Evolutionary conservation across 2,888 invertebrate species (phyloP), one percentile per base, ranked within the genome.

Genomic region (Drosophila cognata): DNA sequence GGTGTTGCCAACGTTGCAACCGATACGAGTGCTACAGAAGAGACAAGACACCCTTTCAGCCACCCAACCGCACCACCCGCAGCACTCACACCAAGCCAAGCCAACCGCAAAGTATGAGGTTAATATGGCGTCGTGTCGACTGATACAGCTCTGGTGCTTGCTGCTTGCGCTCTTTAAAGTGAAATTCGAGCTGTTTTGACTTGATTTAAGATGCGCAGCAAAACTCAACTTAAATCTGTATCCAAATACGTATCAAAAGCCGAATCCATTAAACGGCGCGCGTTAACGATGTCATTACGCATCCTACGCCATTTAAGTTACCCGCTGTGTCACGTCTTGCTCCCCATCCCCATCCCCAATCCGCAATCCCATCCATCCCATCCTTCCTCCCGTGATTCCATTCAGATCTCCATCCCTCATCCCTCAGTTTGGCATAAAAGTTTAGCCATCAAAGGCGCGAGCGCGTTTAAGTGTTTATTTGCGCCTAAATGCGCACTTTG

Each of bases 341-440:
- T 33, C 50, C 74, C 96, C 97, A 74, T 96, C 97, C 77, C 97
- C 98, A n/a, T 2, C 11, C 11, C 35, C 21, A 21, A 35, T 35
- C 13, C 18, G 1, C 21, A 21, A 13, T 13, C 33, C 35, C 35
- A 35, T 35, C 11, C 33, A 7, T 36, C 8, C 38, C 46, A 25
- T 25, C 94, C 98, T 97, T 57, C 21, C 35, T 51, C 11, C 48
- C 55, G 55, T 52, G 41, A 46, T 58, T 56, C 33, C 79, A 52
- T 69, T 83, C 59, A 71, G 80, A 74, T 77, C 74, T 70, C 60
- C 71, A 67, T 74, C 74, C 70, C 65, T 70, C 73, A 71, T 84
- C 77, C 73, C 67, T 53, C 21, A 21, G 57, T 66, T 58, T 72
- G 71, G 68, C 70, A 84, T 84, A 83, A 85, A 85, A 85, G 90